These are phyloP conservation scores for Cataglyphis livida DNA, from an alignment of 2,888 invertebrate species.

Conservation along the genomic window DNA sequence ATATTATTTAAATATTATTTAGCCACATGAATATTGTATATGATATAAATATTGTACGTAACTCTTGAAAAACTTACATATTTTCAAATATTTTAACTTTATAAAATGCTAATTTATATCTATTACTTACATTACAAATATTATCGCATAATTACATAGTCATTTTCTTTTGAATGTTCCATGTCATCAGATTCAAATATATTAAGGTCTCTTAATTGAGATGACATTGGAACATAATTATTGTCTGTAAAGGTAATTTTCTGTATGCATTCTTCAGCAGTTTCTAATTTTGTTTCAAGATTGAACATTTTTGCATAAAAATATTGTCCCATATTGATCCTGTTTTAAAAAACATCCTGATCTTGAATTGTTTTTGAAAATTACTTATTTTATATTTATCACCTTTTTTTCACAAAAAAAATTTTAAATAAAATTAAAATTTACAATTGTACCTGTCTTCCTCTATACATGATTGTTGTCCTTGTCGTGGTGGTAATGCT, in stretches of 20 bases:
- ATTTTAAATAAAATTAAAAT: conserved; percentile 2
- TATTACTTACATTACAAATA: not conserved
- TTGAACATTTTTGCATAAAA: not conserved
- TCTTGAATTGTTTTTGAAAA: not conserved
- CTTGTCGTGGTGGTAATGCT: conserved; percentile 86
- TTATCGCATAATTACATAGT: conserved; percentile 83
- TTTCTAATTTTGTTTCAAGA: conserved; percentile 11
- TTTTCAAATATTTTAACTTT: no score
- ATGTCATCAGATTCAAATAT: conserved; percentile 70
- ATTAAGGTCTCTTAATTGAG: conserved; percentile 78
- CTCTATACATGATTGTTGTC: conserved; percentile 76
- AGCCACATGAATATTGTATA: no score
- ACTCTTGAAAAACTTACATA: no score
- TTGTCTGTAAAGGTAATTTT: conserved; percentile 69
- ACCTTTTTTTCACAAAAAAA: not conserved
- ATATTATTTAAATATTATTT: no score
- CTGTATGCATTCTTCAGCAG: conserved; percentile 12
- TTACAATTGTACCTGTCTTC: conserved; percentile 72
- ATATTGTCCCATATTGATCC: not conserved
- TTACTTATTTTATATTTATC: not conserved
- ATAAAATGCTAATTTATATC: no score
- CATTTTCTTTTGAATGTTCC: conserved; percentile 75
- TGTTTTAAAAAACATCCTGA: not conserved
- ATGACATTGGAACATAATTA: conserved; percentile 84
- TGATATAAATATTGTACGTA: no score